Evolutionary conservation across 2,888 invertebrate genomes (phyloP), one percentile per base, ranked within the genome.

Genomic region (Steinernema scapterisci): DNA sequence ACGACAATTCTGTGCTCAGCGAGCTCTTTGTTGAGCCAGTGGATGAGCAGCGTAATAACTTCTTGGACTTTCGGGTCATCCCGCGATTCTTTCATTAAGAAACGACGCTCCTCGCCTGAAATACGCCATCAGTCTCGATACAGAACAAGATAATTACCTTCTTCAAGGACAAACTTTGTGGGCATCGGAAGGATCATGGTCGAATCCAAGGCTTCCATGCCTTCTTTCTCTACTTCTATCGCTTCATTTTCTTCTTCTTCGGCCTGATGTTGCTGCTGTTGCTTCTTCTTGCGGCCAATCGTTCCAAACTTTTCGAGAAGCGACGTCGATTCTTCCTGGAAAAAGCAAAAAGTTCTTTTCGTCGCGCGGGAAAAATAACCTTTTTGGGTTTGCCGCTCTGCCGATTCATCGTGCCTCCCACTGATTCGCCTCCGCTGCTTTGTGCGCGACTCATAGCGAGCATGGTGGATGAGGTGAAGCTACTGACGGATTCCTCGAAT

Each of bases 11-110:
- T 91, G 85, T 97, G 95, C 80, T 93, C 92, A 0, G 97, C 96
- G 73, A 99, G 90, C 89, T 96, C 97, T 90, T 97, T 96, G 89
- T 99, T 99, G 74, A 99, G 94, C 99, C 99, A 99, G 84, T 97
- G 95, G 83, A 96, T 93, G 71, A 99, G 90, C 48, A 96, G 92
- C 83, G 85, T 76, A 48, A 84, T 80, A 27, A 86, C 80, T 76
- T 87, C 84, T 9, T 77, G 74, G 27, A 87, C 74, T 44, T 94
- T 93, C 0, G 93, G 92, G 88, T 96, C 94, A 76, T 93, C 93
- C 79, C 93, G 91, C 0, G 95, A 95, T 78, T 92, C 91, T 0
- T 94, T 93, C 85, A 95, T 95, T 82, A 99, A 93, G 89, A 97
- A 95, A 11, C 95, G 95, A 80, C 97, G 91, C 89, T 96, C 96